Evolutionary conservation across 2,888 invertebrate species (phyloP), one percentile per base, ranked within the genome.

Genomic region (Acrobasis repandana): DNA sequence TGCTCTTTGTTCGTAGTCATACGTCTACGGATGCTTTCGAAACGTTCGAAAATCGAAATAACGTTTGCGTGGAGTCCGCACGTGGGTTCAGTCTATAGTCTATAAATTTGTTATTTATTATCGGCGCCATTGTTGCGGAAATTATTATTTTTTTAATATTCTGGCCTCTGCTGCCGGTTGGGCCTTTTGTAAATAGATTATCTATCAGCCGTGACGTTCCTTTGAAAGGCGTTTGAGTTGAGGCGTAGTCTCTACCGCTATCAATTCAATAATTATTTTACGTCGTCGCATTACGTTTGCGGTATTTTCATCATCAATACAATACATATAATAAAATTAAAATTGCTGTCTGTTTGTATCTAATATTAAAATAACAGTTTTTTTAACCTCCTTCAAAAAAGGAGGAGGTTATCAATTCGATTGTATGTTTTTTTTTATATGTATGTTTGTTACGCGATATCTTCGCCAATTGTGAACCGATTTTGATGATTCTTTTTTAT

Each of bases 1-100:
- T 86, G 85, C 78, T 88, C 90, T 90, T 90, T 90, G 88, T 89
- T 85, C 80, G 68, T 64, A 67, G 28, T 28, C 73, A 65, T 62
- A 38, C 33, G 72, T 68, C 79, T 69, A 72, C 72, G 71, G 69
- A 76, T 81, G 86, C 88, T 88, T 89, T 89, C 86, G 81, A 86
- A 88, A 88, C 78, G 59, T 51, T 46, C 43, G 78, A 80, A 85
- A 75, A 83, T 43, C 38, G 78, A 81, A 85, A 75, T 83, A 83
- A 83, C 84, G 83, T 77, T 80, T 75, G 74, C 71, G 67, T 64
- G 54, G 56, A 56, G 62, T 64, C 67, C 70, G 75, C 81, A 82
- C 81, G 81, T 80, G 79, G 43, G 43, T n/a, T 70, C 78, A 61
- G 65, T 75, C 61, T 71, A 59, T 62, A 36, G 64, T 66, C 65